Base-by-base conservation (phyloP, 2,888 invertebrate species). In the Macroteleia sp. region DNA sequence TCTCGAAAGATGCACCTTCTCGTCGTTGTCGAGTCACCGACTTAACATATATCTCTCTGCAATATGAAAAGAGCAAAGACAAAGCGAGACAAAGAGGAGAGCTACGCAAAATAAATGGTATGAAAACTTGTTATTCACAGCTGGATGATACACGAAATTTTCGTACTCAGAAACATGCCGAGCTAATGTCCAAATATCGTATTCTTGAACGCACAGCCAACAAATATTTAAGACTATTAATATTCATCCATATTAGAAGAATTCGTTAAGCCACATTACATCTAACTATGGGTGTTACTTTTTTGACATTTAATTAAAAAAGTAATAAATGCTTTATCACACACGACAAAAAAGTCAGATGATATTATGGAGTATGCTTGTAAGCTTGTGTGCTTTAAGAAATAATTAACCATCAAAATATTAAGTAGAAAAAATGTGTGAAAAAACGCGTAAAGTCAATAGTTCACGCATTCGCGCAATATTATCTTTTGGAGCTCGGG, bases 401-500 rank as follows among this genome's bases (percentile, higher is more conserved):
- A n/a, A n/a, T n/a, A n/a, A n/a, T n/a, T n/a, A n/a, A n/a, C n/a
- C n/a, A n/a, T 44, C 41, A 50, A 46, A 19, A 30, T 17, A 30
- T 14, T 4, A 22, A 44, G 22, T 17, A 19, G 48, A 28, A 41
- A 34, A 44, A 22, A 44, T 30, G 64, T 66, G 73, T 34, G 56
- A 73, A 62, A 73, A 69, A 73, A 39, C 50, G 57, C 54, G 25
- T 48, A n/a, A 70, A 59, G 56, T 48, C 56, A 34, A 36, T 32
- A n/a, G 59, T 59, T 48, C 28, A 36, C 46, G 39, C 36, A 75
- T 56, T 61, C 44, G 44, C 52, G 14, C 10, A 22, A 41, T 77
- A 81, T 82, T 86, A 85, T 86, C 86, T 84, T 57, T 41, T 57
- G 41, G 17, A 42, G 69, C 77, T 79, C 79, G 75, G 83, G 82